Percentiles rank a stretch among this genome's conserved stretches.
Conservation (phyloP, 2,888 invertebrate species). For the Yponomeuta malinellus region DNA sequence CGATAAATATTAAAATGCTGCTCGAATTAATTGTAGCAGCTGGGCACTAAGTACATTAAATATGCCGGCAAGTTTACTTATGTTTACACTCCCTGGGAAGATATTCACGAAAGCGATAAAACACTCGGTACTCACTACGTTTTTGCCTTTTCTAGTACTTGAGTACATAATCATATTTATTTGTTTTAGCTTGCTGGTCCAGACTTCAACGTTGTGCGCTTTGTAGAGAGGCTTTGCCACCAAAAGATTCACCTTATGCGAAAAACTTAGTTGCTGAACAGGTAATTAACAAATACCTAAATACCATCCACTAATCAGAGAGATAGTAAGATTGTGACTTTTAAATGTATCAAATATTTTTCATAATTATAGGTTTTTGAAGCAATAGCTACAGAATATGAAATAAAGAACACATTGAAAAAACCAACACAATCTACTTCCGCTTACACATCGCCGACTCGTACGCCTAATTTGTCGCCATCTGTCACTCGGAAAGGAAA, state of each 20-base stretch:
- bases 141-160: too few relatives aligned
- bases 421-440: slow-evolving; percentile 40
- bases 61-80: too few relatives aligned
- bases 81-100: too few relatives aligned
- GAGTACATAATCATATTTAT: slow-evolving; percentile 1
- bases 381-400: slow-evolving; percentile 65
- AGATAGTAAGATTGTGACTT: neutral
- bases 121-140: too few relatives aligned
- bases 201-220: slow-evolving; percentile 57
- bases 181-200: slow-evolving; percentile 52
- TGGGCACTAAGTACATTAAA: too few relatives aligned
- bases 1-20: neutral
- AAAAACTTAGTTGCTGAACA: slow-evolving; percentile 64
- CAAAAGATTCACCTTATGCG: slow-evolving; percentile 56
- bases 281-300: slow-evolving; percentile 29
- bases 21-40: too few relatives aligned
- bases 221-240: slow-evolving; percentile 53
- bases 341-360: neutral
- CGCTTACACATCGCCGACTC: slow-evolving; percentile 46
- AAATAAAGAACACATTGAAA: slow-evolving; percentile 47
- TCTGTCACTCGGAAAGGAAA: slow-evolving; percentile 45
- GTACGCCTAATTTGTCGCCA: slow-evolving; percentile 52
- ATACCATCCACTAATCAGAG: neutral
- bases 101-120: too few relatives aligned
- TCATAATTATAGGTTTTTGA: slow-evolving; percentile 51